Evolutionary conservation across 2,113 vertebrate species (phyloP).

Genomic region (Glaucomys volans): DNA sequence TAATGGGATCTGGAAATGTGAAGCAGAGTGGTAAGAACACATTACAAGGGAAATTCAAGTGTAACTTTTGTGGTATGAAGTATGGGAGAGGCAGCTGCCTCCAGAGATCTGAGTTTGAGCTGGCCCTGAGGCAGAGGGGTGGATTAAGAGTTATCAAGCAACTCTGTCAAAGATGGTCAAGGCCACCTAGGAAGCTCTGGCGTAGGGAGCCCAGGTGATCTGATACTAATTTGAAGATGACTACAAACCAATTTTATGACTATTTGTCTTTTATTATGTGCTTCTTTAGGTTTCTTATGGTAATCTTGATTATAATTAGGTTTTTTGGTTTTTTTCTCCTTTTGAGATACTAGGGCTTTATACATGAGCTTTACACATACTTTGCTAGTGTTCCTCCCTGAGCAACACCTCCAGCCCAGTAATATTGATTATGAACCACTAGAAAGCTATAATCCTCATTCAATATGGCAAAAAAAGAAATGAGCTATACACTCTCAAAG

Average conservation of each 20-base stretch:
- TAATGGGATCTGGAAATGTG: neutral
- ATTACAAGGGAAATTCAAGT: too few relatives aligned
- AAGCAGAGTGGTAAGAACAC: neutral
- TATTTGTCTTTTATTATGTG: neutral
- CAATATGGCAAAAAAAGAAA: neutral
- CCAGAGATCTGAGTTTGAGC: neutral
- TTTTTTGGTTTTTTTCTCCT: neutral
- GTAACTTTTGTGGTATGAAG: rapidly evolving
- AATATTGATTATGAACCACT: neutral
- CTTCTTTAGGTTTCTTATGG: neutral
- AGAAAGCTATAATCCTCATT: neutral
- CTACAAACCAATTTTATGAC: neutral
- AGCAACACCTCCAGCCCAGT: neutral
- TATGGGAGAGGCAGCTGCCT: neutral
- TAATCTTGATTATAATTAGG: neutral
- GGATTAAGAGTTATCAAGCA: neutral
- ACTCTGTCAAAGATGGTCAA: neutral
- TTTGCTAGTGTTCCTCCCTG: too few relatives aligned
- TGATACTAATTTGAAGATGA: neutral
- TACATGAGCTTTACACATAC: too few relatives aligned
- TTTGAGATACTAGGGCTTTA: neutral
- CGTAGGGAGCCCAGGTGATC: neutral
- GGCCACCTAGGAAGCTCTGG: too few relatives aligned
- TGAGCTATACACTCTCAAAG: neutral
- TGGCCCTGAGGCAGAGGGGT: rapidly evolving